These are phyloP conservation scores for Callipepla californica DNA, from an alignment of 2,113 vertebrate genomes.

Conservation along the genomic window DNA sequence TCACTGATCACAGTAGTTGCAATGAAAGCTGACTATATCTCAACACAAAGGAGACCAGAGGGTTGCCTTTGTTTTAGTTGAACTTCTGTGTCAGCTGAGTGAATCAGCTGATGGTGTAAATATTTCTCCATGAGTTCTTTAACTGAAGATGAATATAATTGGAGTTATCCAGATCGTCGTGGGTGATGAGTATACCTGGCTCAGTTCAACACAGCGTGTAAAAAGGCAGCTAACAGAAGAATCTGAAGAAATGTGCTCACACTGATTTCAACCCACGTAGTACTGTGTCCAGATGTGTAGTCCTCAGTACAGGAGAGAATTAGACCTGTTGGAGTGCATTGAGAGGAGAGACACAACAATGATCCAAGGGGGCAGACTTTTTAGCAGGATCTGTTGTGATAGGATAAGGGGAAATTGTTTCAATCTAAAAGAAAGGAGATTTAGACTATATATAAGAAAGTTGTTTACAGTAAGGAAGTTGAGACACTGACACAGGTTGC, in stretches of 20 bases:
- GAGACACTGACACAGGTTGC: no score
- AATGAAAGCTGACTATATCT: background rate
- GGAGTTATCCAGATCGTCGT: background rate
- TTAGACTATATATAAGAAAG: no score
- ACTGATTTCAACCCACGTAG: fast-evolving
- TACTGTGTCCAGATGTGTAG: no score
- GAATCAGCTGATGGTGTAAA: background rate
- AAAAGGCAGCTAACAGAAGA: background rate
- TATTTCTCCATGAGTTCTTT: background rate
- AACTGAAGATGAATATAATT: background rate
- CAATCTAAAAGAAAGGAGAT: no score
- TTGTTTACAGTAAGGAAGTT: no score
- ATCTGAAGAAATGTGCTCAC: background rate
- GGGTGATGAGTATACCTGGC: fast-evolving
- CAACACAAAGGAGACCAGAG: background rate
- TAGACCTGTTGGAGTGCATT: no score
- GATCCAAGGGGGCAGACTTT: no score
- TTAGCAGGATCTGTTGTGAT: no score
- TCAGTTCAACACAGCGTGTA: background rate
- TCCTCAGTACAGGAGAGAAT: no score
- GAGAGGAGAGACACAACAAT: no score
- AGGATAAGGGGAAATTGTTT: no score
- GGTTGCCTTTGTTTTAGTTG: background rate
- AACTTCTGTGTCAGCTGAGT: background rate
- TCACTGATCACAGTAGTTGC: background rate